Evolutionary conservation across 2,113 vertebrate species (phyloP).

Genomic region (Hyperoodon ampullatus): DNA sequence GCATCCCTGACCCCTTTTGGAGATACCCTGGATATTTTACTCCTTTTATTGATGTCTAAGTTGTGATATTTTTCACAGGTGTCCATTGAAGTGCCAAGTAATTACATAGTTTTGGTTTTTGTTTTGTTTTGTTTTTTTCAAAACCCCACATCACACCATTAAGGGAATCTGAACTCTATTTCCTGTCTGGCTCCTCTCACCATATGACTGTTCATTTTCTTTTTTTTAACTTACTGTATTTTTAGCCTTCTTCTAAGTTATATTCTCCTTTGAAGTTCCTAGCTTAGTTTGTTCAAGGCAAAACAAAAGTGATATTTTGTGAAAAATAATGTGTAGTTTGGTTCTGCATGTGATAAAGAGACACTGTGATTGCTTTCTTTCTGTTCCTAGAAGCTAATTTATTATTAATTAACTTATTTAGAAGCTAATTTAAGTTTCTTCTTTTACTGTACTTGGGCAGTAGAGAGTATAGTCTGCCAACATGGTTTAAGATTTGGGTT

Average conservation of each 20-base stretch:
- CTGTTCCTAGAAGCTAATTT: conserved; percentile 27
- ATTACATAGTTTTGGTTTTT: background rate
- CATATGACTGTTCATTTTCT: background rate
- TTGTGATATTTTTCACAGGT: background rate
- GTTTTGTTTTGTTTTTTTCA: background rate
- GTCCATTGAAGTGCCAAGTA: background rate
- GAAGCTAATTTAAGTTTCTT: conserved; percentile 29
- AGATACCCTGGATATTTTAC: background rate
- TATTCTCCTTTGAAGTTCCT: background rate
- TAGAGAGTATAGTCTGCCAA: background rate
- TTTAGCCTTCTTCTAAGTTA: background rate
- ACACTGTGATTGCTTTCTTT: background rate
- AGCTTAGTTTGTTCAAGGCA: conserved; percentile 4
- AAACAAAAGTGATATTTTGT: conserved; percentile 11
- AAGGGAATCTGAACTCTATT: background rate
- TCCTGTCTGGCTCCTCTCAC: background rate
- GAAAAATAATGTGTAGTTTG: background rate
- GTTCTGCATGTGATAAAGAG: background rate
- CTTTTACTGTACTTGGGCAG: background rate
- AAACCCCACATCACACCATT: background rate
- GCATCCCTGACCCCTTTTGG: background rate
- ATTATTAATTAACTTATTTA: background rate
- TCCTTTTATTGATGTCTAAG: background rate
- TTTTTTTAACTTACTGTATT: background rate
- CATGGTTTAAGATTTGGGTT: background rate